phyloP scores from a whole-genome alignment of 2,797 vertebrate genomes.

The Notolabrus celidotus region DNA sequence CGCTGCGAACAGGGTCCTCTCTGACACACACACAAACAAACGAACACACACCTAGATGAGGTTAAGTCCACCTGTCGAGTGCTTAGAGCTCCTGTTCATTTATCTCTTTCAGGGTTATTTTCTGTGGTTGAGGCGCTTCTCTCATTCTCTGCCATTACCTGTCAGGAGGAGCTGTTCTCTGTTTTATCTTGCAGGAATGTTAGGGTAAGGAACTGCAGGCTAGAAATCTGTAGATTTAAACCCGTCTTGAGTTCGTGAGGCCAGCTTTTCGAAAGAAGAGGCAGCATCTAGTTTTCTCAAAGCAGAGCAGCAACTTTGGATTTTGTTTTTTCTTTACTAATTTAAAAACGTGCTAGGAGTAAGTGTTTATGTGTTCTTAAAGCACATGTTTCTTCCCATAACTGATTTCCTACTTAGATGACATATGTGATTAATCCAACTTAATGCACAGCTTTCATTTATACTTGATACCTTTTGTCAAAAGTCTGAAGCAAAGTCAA shows the following conservation, averaged over 20 bases:
- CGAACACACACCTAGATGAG: slow-evolving; percentile 13
- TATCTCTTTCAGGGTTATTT: slow-evolving; percentile 6
- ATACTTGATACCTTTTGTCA: too few relatives aligned
- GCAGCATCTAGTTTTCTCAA: neutral
- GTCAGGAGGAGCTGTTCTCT: slow-evolving; percentile 16
- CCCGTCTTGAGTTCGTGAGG: neutral
- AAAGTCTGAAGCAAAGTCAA: too few relatives aligned
- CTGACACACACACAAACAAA: neutral
- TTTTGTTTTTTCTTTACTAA: slow-evolving; percentile 7
- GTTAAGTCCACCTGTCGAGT: slow-evolving; percentile 42
- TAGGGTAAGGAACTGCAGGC: neutral
- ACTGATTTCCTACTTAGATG: too few relatives aligned
- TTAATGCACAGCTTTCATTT: too few relatives aligned
- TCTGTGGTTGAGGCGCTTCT: slow-evolving; percentile 14
- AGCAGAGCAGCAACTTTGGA: neutral
- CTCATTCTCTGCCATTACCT: slow-evolving; percentile 17
- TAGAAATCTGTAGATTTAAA: neutral
- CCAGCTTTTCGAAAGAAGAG: neutral
- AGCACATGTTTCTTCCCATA: too few relatives aligned
- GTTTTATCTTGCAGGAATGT: slow-evolving; percentile 7
- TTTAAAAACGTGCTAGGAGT: too few relatives aligned
- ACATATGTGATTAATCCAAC: too few relatives aligned
- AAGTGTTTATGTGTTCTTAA: too few relatives aligned
- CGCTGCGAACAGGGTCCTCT: slow-evolving; percentile 19
- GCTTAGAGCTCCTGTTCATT: slow-evolving; percentile 24